Evolutionary conservation across 2,797 vertebrate species (phyloP), one percentile per base, ranked within the genome.

Genomic region (Alcedo atthis): DNA sequence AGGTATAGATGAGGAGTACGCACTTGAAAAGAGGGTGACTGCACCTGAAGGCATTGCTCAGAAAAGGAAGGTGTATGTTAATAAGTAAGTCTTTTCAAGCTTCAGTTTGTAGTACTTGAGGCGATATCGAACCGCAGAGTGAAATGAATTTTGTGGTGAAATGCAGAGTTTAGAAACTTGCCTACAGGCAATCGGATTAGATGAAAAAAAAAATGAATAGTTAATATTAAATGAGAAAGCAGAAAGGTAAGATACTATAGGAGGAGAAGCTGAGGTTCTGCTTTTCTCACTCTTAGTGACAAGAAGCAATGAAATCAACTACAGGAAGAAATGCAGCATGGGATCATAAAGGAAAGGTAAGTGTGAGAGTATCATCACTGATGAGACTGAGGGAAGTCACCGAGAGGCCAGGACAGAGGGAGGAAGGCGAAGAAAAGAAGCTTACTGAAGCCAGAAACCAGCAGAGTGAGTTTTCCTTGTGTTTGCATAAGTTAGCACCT

Each of bases 401-500:
- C 37, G 43, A 85, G 87, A 87, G 89, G 74, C 87, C 25, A 71
- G 66, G 26, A 33, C 37, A 68, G 55, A 86, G 62, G 58, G 45
- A 76, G 49, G 37, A 90, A 69, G 19, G 51, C 68, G 58, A 73
- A 57, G 26, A 69, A 62, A 42, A 75, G 76, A 33, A 85, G 53
- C 11, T 0, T 46, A 46, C 53, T 14, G 40, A 42, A 86, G 57
- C 13, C 53, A 79, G 81, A 93, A 94, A 94, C 91, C 55, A 91
- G 87, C 81, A 62, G 88, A 93, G 84, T 95, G 92, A 96, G 91
- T 95, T 96, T 88, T 86, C n/a, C 70, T 73, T 69, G 40, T 85
- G 58, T 89, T 94, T 94, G 89, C 67, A 42, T 89, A 89, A 81
- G 85, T 92, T 71, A 85, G 89, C 96, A 97, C 96, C 96, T 97